Conservation (phyloP, 92 coral and sea anemone species). For the Phymanthus crucifer region DNA sequence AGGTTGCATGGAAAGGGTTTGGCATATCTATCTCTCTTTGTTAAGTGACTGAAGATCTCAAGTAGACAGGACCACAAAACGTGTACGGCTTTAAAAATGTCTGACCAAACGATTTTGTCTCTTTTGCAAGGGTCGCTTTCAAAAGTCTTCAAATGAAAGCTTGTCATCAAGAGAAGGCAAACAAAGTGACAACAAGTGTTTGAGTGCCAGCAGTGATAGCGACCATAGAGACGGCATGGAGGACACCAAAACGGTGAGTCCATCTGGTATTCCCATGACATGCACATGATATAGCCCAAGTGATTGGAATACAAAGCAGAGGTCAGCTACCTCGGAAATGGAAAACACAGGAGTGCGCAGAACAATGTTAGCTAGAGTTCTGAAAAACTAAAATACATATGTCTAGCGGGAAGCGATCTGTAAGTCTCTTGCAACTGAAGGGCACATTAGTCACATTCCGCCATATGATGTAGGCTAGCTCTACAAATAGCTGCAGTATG, state of each 20-base stretch:
- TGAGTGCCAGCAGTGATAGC: constrained; percentile 20
- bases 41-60: not conserved
- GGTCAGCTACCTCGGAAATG: not conserved
- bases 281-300: not conserved
- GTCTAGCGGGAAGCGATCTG: too few relatives aligned
- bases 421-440: too few relatives aligned
- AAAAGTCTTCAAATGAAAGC: constrained; percentile 26
- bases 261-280: not conserved
- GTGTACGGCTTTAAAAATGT: not conserved
- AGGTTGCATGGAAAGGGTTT: not conserved
- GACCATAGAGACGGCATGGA: constrained; percentile 31
- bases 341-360: not conserved
- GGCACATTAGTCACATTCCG: too few relatives aligned
- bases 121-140: constrained; percentile 5
- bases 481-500: too few relatives aligned
- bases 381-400: too few relatives aligned
- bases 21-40: not conserved
- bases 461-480: too few relatives aligned
- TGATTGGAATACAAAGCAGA: not conserved
- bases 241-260: constrained; percentile 25
- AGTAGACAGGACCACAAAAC: not conserved
- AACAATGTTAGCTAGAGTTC: not conserved
- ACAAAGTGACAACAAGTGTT: constrained; percentile 6
- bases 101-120: not conserved
- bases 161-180: constrained; percentile 10